Conservation (phyloP, 2,797 vertebrate species). For the Pseudomugil gertrudae region DNA sequence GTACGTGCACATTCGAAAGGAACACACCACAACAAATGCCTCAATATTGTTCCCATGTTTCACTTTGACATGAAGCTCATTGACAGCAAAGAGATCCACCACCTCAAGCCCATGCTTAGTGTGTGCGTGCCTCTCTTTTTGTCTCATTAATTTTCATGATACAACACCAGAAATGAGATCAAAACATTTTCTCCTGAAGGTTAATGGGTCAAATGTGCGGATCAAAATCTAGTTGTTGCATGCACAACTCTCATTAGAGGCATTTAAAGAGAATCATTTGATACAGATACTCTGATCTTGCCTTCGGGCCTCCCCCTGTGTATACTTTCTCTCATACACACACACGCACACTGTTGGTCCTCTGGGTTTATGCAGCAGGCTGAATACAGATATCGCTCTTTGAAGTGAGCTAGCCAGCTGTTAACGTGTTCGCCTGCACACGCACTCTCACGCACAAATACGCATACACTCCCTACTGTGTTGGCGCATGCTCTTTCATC, state of each 20-base stretch:
- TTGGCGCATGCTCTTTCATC: slow-evolving; percentile 68
- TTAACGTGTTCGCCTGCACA: slow-evolving; percentile 1
- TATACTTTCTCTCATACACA: slow-evolving; percentile 28
- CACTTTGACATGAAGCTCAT: slow-evolving; percentile 35
- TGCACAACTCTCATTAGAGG: slow-evolving; percentile 74
- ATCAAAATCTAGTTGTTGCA: slow-evolving; percentile 77
- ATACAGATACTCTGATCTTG: slow-evolving; percentile 79
- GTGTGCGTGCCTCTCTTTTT: slow-evolving; percentile 21
- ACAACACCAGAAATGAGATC: slow-evolving; percentile 57
- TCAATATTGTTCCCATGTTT: slow-evolving; percentile 27
- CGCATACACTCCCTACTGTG: slow-evolving; percentile 17
- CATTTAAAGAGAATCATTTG: slow-evolving; percentile 79
- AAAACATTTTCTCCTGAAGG: slow-evolving; percentile 71
- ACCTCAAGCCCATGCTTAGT: background rate
- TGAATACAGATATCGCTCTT: slow-evolving; percentile 74
- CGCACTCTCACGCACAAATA: background rate
- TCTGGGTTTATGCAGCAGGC: slow-evolving; percentile 51
- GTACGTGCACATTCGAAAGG: background rate
- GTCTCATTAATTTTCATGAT: slow-evolving; percentile 63
- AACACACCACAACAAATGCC: slow-evolving; percentile 17
- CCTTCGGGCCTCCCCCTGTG: slow-evolving; percentile 60
- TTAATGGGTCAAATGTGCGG: slow-evolving; percentile 79
- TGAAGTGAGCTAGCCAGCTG: slow-evolving; percentile 65
- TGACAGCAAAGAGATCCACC: slow-evolving; percentile 15
- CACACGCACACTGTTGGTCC: slow-evolving; percentile 38